Conservation (phyloP, 2,113 vertebrate genomes). For the Sprattus sprattus region DNA sequence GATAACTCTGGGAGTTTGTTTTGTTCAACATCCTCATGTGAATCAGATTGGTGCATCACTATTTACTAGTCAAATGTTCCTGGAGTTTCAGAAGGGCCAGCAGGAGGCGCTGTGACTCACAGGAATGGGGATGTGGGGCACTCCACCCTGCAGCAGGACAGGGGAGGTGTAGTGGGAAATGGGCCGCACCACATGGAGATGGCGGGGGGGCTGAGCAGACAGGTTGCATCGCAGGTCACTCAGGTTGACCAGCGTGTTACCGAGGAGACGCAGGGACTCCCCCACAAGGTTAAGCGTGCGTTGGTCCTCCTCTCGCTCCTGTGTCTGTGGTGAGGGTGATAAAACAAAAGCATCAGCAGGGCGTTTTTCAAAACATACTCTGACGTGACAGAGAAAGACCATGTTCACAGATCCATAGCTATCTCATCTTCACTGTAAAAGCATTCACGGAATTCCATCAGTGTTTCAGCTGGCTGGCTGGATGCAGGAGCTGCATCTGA, state of each 20-base stretch:
- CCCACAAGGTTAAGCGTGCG: conserved; percentile 80
- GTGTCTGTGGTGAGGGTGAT: conserved; percentile 58
- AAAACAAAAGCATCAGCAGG: neutral
- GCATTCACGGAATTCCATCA: too few relatives aligned
- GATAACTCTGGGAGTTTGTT: neutral
- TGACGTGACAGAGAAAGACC: neutral
- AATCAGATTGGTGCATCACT: too few relatives aligned
- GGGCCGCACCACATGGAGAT: conserved; percentile 84
- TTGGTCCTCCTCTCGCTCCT: conserved; percentile 86
- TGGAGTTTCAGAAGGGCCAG: neutral
- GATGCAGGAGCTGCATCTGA: neutral
- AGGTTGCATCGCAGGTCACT: conserved; percentile 88
- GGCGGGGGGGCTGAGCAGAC: conserved; percentile 78
- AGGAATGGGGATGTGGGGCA: conserved; percentile 84
- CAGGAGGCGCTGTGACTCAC: conserved; percentile 58
- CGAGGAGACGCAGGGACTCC: conserved; percentile 84
- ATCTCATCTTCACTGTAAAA: neutral
- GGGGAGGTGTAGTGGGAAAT: conserved; percentile 86
- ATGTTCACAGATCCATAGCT: neutral
- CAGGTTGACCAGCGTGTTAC: conserved; percentile 84
- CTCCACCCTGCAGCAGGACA: conserved; percentile 74
- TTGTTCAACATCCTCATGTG: neutral
- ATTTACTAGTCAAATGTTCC: neutral
- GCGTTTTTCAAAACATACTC: neutral
- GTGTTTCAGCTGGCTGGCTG: too few relatives aligned